Percentiles rank a stretch among this genome's conserved stretches.
Evolutionary conservation across 2,113 vertebrate species (phyloP).

Genomic region (Bambusicola thoracicus): DNA sequence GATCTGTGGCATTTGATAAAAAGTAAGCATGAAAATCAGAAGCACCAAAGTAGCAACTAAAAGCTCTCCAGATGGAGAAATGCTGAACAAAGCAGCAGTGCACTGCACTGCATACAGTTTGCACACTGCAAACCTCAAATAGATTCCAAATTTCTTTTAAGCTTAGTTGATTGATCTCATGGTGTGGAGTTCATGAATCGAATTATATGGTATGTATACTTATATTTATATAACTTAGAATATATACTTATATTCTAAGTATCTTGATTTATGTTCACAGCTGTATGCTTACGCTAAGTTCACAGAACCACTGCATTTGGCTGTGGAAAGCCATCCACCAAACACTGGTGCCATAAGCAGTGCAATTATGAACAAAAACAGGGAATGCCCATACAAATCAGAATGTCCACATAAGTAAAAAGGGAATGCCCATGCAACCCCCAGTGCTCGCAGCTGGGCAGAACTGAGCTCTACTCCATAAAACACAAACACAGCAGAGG

Average conservation of each 20-base stretch:
- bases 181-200: background rate
- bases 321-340: background rate
- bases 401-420: background rate
- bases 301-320: background rate
- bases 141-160: background rate
- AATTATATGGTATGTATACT: too few species aligned
- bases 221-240: too few species aligned
- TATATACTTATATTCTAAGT: too few species aligned
- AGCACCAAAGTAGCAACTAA: background rate
- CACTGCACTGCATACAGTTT: too few species aligned
- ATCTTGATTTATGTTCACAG: background rate
- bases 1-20: background rate
- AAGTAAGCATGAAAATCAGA: background rate
- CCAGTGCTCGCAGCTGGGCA: background rate
- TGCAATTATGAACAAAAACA: background rate
- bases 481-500: too few species aligned
- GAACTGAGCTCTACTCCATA: background rate
- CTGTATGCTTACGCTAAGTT: background rate
- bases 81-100: background rate
- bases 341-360: background rate
- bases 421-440: background rate
- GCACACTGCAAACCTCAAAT: background rate
- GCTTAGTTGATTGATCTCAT: background rate
- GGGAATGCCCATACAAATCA: background rate
- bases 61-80: background rate